Conservation (phyloP, 2,888 invertebrate species). For the Junonia oenone region DNA sequence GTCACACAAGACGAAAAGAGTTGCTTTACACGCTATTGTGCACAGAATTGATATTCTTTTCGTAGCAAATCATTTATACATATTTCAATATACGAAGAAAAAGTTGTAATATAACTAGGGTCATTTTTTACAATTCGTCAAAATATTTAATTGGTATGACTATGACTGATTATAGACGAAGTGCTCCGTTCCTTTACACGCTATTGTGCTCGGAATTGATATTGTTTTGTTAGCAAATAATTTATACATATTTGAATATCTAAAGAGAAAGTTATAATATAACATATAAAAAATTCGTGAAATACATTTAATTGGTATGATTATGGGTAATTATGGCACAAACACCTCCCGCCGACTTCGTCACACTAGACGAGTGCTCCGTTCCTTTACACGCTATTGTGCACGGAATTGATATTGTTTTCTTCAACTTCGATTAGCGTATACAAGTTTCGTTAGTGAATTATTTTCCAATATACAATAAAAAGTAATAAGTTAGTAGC, state of each 20-base stretch:
- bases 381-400: slow-evolving; percentile 37
- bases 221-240: slow-evolving; percentile 8
- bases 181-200: slow-evolving; percentile 38
- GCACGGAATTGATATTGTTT: slow-evolving; percentile 8
- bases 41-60: slow-evolving; percentile 10
- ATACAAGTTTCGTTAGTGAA: background rate
- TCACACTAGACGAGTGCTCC: slow-evolving; percentile 34
- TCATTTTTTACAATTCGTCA: no score
- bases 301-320: slow-evolving; percentile 76
- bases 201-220: slow-evolving; percentile 22
- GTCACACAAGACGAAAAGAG: slow-evolving; percentile 35
- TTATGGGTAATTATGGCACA: slow-evolving; percentile 65
- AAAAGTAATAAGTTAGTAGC: no score
- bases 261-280: no score
- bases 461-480: no score
- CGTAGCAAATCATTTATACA: no score
- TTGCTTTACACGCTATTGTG: slow-evolving; percentile 36
- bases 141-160: slow-evolving; percentile 76
- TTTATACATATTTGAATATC: no score
- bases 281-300: no score
- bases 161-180: slow-evolving; percentile 54
- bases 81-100: no score
- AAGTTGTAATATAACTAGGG: no score
- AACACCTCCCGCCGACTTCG: slow-evolving; percentile 63
- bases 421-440: background rate